phyloP scores from a whole-genome alignment of 2,888 invertebrate genomes.

The Nemurella pictetii region DNA sequence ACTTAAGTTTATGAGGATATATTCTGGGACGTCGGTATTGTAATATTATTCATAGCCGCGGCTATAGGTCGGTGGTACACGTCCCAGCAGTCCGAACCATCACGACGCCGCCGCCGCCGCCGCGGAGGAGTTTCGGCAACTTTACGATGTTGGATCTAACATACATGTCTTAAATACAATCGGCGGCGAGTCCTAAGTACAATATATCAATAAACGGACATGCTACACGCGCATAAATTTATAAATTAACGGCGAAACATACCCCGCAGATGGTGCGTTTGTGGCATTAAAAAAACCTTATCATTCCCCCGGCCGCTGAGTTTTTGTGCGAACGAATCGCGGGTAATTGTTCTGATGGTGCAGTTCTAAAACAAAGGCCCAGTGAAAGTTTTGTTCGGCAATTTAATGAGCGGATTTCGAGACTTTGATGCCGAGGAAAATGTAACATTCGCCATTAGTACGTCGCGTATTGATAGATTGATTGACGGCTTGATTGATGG shows the following conservation, averaged over 20 bases:
- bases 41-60: conserved; percentile 8
- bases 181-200: neutral
- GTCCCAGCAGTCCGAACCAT: neutral
- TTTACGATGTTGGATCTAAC: conserved; percentile 9
- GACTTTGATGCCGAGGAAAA: conserved; percentile 17
- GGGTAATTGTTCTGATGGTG: neutral
- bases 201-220: conserved; percentile 20
- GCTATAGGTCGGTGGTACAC: no score
- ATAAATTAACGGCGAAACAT: conserved; percentile 21
- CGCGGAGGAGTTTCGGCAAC: neutral
- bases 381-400: neutral
- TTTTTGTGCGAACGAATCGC: neutral
- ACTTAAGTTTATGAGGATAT: neutral
- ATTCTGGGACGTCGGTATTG: neutral
- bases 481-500: conserved; percentile 25
- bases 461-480: conserved; percentile 20
- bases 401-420: conserved; percentile 14
- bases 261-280: neutral
- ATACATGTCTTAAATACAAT: conserved; percentile 18
- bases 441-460: conserved; percentile 28
- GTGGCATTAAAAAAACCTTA: neutral
- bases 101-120: neutral
- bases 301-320: neutral
- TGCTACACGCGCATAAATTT: conserved; percentile 22
- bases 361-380: neutral